These are phyloP conservation scores for Machaerirhynchus nigripectus DNA, from an alignment of 2,113 vertebrate genomes.

Conservation along the genomic window DNA sequence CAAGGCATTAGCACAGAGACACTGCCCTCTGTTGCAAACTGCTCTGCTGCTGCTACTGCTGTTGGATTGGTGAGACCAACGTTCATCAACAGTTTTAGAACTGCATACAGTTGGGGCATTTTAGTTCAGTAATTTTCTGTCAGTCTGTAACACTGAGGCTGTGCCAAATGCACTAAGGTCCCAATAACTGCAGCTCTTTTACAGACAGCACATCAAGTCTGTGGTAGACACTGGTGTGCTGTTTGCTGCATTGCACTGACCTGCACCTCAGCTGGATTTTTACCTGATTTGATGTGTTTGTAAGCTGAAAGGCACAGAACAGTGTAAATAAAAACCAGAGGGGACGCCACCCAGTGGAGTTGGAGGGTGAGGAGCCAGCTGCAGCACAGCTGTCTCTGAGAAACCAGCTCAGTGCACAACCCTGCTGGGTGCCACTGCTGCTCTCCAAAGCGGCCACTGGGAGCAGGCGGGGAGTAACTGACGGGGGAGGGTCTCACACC, in stretches of 20 bases:
- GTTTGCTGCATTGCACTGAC: not conserved
- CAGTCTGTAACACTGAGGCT: not conserved
- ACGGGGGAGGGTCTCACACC: not conserved
- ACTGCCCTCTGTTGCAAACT: constrained; percentile 28
- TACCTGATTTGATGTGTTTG: not conserved
- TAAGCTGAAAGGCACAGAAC: not conserved
- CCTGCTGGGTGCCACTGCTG: not conserved
- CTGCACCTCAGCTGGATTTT: not conserved
- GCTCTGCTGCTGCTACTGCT: not conserved
- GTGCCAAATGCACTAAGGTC: not conserved
- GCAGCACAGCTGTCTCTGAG: not conserved
- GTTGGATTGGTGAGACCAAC: not conserved
- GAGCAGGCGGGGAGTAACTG: not conserved
- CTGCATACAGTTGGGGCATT: not conserved
- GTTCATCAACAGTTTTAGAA: not conserved
- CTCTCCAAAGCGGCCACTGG: not conserved
- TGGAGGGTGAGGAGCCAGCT: not conserved
- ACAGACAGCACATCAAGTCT: not conserved
- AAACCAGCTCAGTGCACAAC: not conserved
- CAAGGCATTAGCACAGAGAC: not conserved
- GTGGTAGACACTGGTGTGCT: not conserved
- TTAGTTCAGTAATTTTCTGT: not conserved
- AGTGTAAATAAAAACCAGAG: not conserved
- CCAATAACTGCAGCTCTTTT: not conserved
- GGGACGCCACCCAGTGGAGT: not conserved